Conservation (phyloP, 2,797 vertebrate genomes). For the Hippopotamyrus pictus region DNA sequence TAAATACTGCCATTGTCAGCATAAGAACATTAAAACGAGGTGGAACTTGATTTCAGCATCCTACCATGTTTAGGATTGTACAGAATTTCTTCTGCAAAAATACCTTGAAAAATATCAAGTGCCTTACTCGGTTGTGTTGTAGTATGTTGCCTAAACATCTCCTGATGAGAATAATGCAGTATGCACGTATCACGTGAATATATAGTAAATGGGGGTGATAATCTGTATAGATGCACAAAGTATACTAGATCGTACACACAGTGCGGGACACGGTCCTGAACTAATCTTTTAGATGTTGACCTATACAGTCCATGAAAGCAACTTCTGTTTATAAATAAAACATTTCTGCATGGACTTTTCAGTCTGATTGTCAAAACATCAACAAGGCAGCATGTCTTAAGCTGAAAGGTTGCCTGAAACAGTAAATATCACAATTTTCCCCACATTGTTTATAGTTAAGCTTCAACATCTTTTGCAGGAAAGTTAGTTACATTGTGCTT, state of each 20-base stretch:
- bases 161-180: background rate
- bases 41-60: background rate
- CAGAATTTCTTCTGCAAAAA: background rate
- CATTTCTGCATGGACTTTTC: background rate
- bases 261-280: no score
- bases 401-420: background rate
- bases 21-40: background rate
- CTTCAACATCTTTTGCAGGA: background rate
- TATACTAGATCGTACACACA: no score
- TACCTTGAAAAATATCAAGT: background rate
- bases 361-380: background rate
- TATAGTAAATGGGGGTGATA: background rate
- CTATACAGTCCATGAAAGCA: background rate
- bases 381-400: background rate
- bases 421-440: background rate
- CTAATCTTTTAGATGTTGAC: background rate
- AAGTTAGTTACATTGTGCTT: background rate
- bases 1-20: background rate
- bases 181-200: background rate
- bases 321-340: background rate
- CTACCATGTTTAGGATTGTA: background rate
- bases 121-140: background rate
- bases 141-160: background rate
- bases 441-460: background rate
- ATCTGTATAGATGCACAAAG: no score